These are phyloP conservation scores for Tillus elongatus DNA, from an alignment of 2,888 invertebrate genomes.

Conservation along the genomic window DNA sequence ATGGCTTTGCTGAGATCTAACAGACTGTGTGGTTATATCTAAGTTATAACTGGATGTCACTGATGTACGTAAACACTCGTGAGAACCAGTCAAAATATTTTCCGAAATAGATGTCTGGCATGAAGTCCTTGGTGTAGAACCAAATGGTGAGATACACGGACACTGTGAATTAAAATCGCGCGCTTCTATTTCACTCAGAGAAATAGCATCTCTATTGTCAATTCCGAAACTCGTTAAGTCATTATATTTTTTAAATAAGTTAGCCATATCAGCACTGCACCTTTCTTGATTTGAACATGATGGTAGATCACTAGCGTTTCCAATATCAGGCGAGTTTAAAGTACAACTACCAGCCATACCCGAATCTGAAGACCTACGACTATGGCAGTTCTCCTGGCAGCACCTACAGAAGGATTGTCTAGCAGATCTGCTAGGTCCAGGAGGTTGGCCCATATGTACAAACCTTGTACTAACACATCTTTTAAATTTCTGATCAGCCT, in stretches of 20 bases:
- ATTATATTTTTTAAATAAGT: conserved; percentile 28
- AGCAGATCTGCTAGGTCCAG: conserved; percentile 17
- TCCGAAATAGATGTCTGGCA: conserved; percentile 52
- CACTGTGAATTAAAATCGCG: conserved; percentile 60
- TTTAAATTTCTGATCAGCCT: conserved; percentile 21
- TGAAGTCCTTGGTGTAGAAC: conserved; percentile 61
- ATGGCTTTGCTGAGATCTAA: conserved; percentile 43
- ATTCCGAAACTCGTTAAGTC: conserved; percentile 21
- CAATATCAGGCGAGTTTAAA: conserved; percentile 61
- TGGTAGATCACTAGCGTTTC: conserved; percentile 25
- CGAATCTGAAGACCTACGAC: conserved; percentile 70
- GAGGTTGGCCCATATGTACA: conserved; percentile 27
- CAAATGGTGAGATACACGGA: conserved; percentile 63
- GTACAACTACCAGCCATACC: conserved; percentile 79
- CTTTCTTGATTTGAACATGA: conserved; percentile 23
- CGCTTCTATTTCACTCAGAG: conserved; percentile 48
- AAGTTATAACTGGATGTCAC: conserved; percentile 45
- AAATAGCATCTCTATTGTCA: conserved; percentile 35
- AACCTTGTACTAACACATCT: conserved; percentile 47
- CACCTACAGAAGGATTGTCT: conserved; percentile 28
- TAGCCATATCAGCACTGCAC: conserved; percentile 28
- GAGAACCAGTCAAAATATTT: conserved; percentile 45
- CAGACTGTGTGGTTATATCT: conserved; percentile 40
- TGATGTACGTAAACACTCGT: conserved; percentile 45
- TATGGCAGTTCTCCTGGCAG: conserved; percentile 44